These are phyloP conservation scores for Physocephala rufipes DNA, from an alignment of 2,888 invertebrate genomes.

Conservation along the genomic window DNA sequence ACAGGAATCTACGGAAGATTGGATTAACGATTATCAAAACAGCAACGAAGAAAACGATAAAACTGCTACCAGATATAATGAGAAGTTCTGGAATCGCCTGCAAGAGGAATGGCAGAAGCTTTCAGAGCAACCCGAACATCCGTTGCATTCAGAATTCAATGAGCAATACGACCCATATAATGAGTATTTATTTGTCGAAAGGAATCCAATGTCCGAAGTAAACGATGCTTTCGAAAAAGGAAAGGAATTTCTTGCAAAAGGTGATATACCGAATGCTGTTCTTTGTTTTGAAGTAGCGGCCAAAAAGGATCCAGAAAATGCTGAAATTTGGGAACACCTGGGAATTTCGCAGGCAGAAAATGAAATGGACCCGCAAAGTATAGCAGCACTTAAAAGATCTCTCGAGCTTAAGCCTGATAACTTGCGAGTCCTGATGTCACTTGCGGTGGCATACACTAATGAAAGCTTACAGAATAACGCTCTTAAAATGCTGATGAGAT, in stretches of 20 bases:
- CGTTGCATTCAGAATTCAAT: conserved; percentile 78
- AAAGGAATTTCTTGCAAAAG: conserved; percentile 80
- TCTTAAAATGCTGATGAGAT: conserved; percentile 79
- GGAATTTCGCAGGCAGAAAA: conserved; percentile 97
- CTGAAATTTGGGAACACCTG: conserved; percentile 86
- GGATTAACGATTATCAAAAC: conserved; percentile 68
- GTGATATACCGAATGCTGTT: conserved; percentile 95
- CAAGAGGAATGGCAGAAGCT: conserved; percentile 84
- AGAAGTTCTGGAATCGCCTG: conserved; percentile 72
- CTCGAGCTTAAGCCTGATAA: conserved; percentile 82
- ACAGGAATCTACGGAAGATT: conserved; percentile 53
- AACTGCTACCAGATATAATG: conserved; percentile 71
- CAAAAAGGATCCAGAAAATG: conserved; percentile 79
- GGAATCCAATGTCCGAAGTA: conserved; percentile 84
- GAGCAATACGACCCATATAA: conserved; percentile 73
- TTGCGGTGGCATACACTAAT: conserved; percentile 95
- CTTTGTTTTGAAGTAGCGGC: conserved; percentile 96
- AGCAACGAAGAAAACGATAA: conserved; percentile 71
- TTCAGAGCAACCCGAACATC: conserved; percentile 71
- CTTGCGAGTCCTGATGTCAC: conserved; percentile 83
- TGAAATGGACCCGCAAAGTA: conserved; percentile 94
- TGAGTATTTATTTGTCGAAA: conserved; percentile 69
- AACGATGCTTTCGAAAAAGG: conserved; percentile 87
- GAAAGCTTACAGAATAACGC: conserved; percentile 94
- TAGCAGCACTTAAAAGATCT: conserved; percentile 89